Conservation (phyloP, 2,888 invertebrate genomes). For the Lydus trimaculatus region DNA sequence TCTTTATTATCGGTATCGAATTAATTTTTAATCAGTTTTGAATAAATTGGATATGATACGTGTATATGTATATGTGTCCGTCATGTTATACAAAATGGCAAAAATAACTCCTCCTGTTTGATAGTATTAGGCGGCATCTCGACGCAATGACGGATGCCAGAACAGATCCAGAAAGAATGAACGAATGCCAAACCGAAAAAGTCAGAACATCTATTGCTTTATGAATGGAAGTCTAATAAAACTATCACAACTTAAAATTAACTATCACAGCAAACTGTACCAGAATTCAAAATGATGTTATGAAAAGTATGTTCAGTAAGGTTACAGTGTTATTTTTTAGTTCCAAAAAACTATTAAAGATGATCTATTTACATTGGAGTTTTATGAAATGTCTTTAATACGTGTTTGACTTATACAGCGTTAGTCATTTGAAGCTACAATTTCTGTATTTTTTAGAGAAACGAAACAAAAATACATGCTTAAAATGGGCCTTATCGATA, state of each 20-base stretch:
- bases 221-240: background rate
- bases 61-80: background rate
- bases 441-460: too few species aligned
- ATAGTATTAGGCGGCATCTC: conserved; percentile 29
- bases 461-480: too few species aligned
- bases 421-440: too few species aligned
- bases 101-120: conserved; percentile 19
- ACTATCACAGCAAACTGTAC: background rate
- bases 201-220: background rate
- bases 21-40: background rate
- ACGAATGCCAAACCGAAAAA: background rate
- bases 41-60: background rate
- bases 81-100: background rate
- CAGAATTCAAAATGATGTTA: too few species aligned
- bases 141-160: conserved; percentile 10
- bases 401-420: too few species aligned
- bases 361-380: too few species aligned
- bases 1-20: background rate
- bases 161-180: background rate
- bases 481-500: too few species aligned
- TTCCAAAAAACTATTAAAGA: too few species aligned
- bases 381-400: too few species aligned
- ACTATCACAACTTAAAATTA: background rate
- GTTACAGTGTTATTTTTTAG: too few species aligned
- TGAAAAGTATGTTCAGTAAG: too few species aligned